phyloP scores from a whole-genome alignment of 1,140 invertebrate genomes.

The Drosophila arizonae region DNA sequence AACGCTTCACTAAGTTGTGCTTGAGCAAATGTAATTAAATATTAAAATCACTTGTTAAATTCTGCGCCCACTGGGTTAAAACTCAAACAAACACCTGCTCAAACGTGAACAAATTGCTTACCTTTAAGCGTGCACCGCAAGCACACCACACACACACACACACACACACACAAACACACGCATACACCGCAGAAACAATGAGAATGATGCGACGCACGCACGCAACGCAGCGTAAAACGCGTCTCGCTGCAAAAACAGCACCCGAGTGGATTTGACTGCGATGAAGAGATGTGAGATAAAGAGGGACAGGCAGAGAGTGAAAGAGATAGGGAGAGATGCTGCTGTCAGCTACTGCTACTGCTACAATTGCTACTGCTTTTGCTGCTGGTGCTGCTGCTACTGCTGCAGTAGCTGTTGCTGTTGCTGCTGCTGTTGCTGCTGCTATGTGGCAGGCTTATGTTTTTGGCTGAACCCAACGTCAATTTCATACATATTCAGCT shows the following conservation, averaged over 20 bases:
- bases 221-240: conserved; percentile 49
- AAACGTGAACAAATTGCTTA: conserved; percentile 32
- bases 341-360: conserved; percentile 10
- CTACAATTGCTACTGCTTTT: not conserved
- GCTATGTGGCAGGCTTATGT: conserved; percentile 49
- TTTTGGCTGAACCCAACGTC: conserved; percentile 45
- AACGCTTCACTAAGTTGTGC: not conserved
- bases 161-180: conserved; percentile 6
- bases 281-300: not conserved
- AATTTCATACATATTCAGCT: conserved; percentile 74
- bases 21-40: conserved; percentile 24
- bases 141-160: conserved; percentile 5
- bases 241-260: conserved; percentile 59
- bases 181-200: conserved; percentile 15
- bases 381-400: conserved; percentile 10
- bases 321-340: not conserved
- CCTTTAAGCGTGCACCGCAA: conserved; percentile 44
- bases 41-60: conserved; percentile 22
- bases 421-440: conserved; percentile 16
- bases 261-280: conserved; percentile 60
- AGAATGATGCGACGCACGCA: conserved; percentile 25
- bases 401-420: conserved; percentile 1
- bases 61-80: conserved; percentile 18
- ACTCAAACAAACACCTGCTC: conserved; percentile 7
- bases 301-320: too few relatives aligned